Percentiles rank a stretch among this genome's conserved stretches.
These are phyloP conservation scores for Cheilinus undulatus DNA, from an alignment of 2,113 vertebrate species.

Conservation along the genomic window DNA sequence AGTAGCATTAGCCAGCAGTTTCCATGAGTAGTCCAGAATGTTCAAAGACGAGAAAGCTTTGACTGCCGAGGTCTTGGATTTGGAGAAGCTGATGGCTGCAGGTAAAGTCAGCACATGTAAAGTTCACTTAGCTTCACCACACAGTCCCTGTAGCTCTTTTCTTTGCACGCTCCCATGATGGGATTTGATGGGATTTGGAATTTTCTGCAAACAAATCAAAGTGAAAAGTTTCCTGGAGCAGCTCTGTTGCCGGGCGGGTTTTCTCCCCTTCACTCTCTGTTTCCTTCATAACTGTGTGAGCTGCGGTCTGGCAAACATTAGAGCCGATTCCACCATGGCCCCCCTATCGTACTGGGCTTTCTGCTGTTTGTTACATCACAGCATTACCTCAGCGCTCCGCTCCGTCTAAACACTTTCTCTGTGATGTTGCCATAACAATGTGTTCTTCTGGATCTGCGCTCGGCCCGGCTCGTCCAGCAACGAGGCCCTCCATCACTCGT, in stretches of 20 bases:
- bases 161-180: background rate
- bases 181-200: constrained; percentile 27
- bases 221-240: constrained; percentile 6
- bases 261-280: constrained; percentile 52
- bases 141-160: background rate
- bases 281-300: constrained; percentile 51
- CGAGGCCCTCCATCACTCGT: constrained; percentile 55
- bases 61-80: background rate
- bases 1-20: no score
- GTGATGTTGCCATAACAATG: constrained; percentile 83
- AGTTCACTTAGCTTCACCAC: background rate
- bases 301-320: constrained; percentile 73
- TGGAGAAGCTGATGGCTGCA: background rate
- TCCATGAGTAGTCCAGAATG: no score
- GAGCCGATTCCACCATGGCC: constrained; percentile 39
- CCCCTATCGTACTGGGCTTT: constrained; percentile 37
- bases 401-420: constrained; percentile 72
- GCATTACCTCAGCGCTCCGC: constrained; percentile 77
- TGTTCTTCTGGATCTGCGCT: constrained; percentile 50
- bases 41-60: background rate
- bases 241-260: constrained; percentile 25
- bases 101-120: background rate
- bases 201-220: constrained; percentile 14
- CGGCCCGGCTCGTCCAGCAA: constrained; percentile 20
- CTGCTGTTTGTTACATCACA: constrained; percentile 79